A percentile compares a stretch with the other conserved stretches of the same genome.
Conservation (phyloP, 2,797 vertebrate species). For the Pyrocephalus nanus region DNA sequence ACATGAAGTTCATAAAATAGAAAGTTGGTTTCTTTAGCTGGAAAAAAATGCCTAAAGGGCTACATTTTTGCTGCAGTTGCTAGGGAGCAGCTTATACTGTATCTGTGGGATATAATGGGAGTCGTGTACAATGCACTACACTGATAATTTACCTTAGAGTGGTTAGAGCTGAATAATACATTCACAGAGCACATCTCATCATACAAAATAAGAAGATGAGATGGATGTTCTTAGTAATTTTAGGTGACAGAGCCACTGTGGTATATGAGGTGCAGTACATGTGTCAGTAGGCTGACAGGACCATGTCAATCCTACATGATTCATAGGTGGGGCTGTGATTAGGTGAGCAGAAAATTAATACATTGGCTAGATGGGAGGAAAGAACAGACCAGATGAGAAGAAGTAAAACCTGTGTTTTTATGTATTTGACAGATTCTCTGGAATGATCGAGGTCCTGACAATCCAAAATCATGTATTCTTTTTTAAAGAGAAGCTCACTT, state of each 20-base stretch:
- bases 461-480: neutral
- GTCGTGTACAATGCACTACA: neutral
- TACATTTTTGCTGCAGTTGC: slow-evolving; percentile 46
- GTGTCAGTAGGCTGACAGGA: neutral
- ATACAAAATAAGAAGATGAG: slow-evolving; percentile 11
- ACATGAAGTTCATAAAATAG: slow-evolving; percentile 48
- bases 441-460: neutral
- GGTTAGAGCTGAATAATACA: neutral
- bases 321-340: neutral
- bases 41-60: neutral
- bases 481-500: neutral
- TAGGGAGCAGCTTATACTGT: neutral
- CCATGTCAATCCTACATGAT: neutral
- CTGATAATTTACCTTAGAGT: slow-evolving; percentile 28
- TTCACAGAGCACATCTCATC: neutral
- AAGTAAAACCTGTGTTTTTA: neutral
- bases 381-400: neutral
- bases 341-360: slow-evolving; percentile 20
- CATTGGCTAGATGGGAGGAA: neutral
- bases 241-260: slow-evolving; percentile 9
- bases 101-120: slow-evolving; percentile 30
- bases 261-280: neutral
- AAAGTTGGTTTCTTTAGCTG: slow-evolving; percentile 14
- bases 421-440: neutral
- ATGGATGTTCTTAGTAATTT: slow-evolving; percentile 1